A percentile compares a stretch with the other conserved stretches of the same genome.
Conservation (phyloP, 2,888 invertebrate genomes). For the Chymomyza procnemis region DNA sequence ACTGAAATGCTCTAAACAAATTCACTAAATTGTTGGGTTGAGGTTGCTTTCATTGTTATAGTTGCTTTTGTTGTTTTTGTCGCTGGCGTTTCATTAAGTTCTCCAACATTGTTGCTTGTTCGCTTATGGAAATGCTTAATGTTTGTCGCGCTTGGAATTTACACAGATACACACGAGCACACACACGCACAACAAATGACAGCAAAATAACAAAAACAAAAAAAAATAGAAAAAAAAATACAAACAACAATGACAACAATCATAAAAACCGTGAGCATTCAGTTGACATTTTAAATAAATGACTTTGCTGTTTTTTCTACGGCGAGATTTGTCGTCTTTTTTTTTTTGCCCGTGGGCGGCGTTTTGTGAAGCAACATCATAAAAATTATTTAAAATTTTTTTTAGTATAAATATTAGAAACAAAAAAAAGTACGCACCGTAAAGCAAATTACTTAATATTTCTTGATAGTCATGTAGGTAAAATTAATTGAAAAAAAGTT, state of each 20-base stretch:
- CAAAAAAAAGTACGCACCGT: background rate
- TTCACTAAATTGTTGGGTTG: constrained; percentile 49
- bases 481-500: too few species aligned
- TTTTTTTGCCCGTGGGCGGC: background rate
- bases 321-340: background rate
- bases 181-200: constrained; percentile 12
- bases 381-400: background rate
- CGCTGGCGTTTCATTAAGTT: constrained; percentile 55
- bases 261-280: constrained; percentile 54
- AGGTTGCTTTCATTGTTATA: constrained; percentile 14
- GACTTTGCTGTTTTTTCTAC: constrained; percentile 12
- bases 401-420: background rate
- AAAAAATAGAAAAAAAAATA: constrained; percentile 17
- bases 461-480: too few species aligned
- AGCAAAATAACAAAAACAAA: constrained; percentile 14
- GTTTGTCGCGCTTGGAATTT: constrained; percentile 67
- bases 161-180: constrained; percentile 47
- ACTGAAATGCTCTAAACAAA: constrained; percentile 46
- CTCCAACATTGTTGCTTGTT: constrained; percentile 9
- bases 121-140: constrained; percentile 44
- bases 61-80: constrained; percentile 28
- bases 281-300: constrained; percentile 70
- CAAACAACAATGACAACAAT: constrained; percentile 36
- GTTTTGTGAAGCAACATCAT: background rate
- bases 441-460: too few species aligned